Evolutionary conservation across 2,888 invertebrate species (phyloP).

Genomic region (Eubasilissa splendida): DNA sequence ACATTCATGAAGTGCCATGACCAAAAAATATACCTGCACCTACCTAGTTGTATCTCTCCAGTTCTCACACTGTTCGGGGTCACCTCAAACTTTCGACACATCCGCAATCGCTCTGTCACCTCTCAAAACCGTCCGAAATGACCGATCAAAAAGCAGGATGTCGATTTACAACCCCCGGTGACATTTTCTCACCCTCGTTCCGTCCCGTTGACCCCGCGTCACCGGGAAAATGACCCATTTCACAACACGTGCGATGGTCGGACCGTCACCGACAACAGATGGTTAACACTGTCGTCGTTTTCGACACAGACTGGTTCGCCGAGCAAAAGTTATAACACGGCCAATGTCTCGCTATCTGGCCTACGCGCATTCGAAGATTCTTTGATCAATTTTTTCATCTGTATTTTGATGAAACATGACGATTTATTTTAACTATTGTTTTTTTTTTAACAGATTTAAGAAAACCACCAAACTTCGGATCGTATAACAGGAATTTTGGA

Average conservation of each 20-base stretch:
- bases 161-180: not conserved
- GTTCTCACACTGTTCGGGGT: not conserved
- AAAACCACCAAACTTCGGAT: too few relatives aligned
- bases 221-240: not conserved
- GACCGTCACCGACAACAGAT: not conserved
- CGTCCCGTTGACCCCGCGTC: not conserved
- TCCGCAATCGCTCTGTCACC: not conserved
- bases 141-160: not conserved
- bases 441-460: too few relatives aligned
- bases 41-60: too few relatives aligned
- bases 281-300: slow-evolving; percentile 29
- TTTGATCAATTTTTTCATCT: slow-evolving; percentile 8
- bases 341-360: slow-evolving; percentile 28
- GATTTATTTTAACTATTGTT: too few relatives aligned
- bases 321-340: not conserved
- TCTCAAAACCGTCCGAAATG: not conserved
- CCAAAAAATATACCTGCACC: too few relatives aligned
- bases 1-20: too few relatives aligned
- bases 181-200: not conserved
- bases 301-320: slow-evolving; percentile 27
- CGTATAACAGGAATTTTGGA: too few relatives aligned
- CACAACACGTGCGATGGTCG: not conserved
- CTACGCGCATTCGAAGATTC: slow-evolving; percentile 27
- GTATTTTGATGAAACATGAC: not conserved
- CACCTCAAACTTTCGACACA: not conserved